Evolutionary conservation across 2,888 invertebrate genomes (phyloP).

Genomic region (Hydropsyche betteni): DNA sequence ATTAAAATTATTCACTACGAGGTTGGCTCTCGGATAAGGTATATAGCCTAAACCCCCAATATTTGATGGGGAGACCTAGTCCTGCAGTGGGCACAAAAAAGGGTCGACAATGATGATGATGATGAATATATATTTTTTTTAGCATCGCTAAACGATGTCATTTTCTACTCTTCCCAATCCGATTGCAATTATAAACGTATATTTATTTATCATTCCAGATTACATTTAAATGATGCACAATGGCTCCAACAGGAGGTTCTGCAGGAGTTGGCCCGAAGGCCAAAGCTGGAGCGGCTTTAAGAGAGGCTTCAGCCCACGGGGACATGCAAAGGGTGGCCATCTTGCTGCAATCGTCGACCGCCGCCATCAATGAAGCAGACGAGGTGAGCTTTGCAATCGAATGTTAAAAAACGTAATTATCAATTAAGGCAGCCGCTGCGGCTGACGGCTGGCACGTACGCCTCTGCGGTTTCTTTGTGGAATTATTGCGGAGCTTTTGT

Average conservation of each 20-base stretch:
- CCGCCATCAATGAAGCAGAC: slow-evolving; percentile 77
- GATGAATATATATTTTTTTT: too few species aligned
- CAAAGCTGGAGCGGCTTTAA: slow-evolving; percentile 74
- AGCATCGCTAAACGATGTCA: too few species aligned
- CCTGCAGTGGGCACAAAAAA: too few species aligned
- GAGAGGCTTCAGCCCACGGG: slow-evolving; percentile 82
- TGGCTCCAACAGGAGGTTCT: slow-evolving; percentile 57
- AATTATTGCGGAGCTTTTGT: too few species aligned
- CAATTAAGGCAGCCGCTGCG: neutral
- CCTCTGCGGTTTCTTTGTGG: too few species aligned
- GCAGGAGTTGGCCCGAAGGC: slow-evolving; percentile 57
- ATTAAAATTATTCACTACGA: too few species aligned
- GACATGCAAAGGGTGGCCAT: slow-evolving; percentile 81
- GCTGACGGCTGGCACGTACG: too few species aligned
- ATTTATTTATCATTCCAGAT: slow-evolving; percentile 35
- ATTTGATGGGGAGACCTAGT: too few species aligned
- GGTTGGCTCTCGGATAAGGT: too few species aligned
- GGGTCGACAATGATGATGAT: too few species aligned
- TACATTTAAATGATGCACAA: slow-evolving; percentile 59
- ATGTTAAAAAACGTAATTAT: neutral
- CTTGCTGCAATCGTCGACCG: slow-evolving; percentile 71
- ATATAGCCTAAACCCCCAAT: too few species aligned
- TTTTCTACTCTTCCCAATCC: too few species aligned
- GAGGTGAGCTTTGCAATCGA: slow-evolving; percentile 62
- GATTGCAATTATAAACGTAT: neutral